Percentiles rank a stretch among this genome's conserved stretches.
Conservation (phyloP, 2,888 invertebrate species). For the Polymixis flavicincta region DNA sequence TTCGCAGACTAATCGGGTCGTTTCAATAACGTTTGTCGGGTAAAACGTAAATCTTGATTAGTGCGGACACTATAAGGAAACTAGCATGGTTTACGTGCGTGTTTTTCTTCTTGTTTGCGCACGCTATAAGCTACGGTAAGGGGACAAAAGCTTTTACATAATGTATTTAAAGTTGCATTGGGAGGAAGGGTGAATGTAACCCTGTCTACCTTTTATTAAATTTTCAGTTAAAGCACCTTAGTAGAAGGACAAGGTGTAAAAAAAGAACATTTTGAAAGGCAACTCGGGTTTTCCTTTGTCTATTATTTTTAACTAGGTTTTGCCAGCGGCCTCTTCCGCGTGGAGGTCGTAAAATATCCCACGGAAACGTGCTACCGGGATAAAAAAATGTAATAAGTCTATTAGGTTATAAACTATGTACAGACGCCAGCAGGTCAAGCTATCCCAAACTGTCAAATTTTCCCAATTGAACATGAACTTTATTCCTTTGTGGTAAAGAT, state of each 20-base stretch:
- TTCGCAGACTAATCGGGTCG: conserved; percentile 76
- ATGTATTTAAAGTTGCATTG: conserved; percentile 69
- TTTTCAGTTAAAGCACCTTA: conserved; percentile 45
- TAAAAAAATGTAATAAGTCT: no score
- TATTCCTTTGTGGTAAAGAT: no score
- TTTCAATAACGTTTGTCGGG: conserved; percentile 73
- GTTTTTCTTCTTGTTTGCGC: conserved; percentile 67
- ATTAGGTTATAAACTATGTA: no score
- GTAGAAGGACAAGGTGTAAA: neutral
- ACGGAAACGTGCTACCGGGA: no score
- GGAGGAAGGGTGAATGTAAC: conserved; percentile 71
- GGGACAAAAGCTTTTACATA: conserved; percentile 66
- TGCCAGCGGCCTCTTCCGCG: no score
- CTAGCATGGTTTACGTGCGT: conserved; percentile 61
- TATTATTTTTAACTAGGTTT: neutral
- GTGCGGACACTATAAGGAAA: conserved; percentile 73
- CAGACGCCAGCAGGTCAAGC: no score
- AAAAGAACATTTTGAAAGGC: neutral
- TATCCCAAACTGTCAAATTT: no score
- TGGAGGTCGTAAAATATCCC: no score
- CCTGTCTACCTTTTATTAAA: conserved; percentile 64
- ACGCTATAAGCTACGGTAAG: conserved; percentile 28
- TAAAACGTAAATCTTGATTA: conserved; percentile 76
- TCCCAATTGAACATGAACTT: no score
- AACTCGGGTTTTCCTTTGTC: neutral